These are phyloP conservation scores for Varroa destructor DNA, from an alignment of 1,140 invertebrate species.

Conservation along the genomic window DNA sequence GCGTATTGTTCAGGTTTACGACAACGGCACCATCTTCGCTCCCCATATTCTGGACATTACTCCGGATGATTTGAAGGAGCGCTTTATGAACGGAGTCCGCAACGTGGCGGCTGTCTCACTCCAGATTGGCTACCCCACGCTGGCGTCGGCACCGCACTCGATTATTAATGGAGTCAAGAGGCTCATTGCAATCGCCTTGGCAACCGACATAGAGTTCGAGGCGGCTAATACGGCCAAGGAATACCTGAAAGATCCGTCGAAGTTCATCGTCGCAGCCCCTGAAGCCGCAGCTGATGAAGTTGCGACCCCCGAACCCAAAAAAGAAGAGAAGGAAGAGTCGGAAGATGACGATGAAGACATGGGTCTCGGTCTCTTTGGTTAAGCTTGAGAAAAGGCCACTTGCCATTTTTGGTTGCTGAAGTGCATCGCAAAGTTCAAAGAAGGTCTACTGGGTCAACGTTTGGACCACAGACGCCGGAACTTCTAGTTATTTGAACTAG, in stretches of 20 bases:
- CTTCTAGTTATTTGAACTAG: no score
- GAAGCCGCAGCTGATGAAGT: slow-evolving; percentile 46
- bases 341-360: slow-evolving; percentile 86
- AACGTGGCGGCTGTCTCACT: slow-evolving; percentile 86
- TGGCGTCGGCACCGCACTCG: slow-evolving; percentile 90
- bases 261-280: slow-evolving; percentile 56
- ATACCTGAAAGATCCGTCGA: slow-evolving; percentile 66
- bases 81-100: slow-evolving; percentile 79
- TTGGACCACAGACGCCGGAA: no score
- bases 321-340: slow-evolving; percentile 54
- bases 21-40: slow-evolving; percentile 92
- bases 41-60: slow-evolving; percentile 96
- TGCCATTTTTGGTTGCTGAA: no score
- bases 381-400: slow-evolving; percentile 40
- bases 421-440: no score
- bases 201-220: slow-evolving; percentile 84
- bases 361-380: slow-evolving; percentile 90
- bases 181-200: slow-evolving; percentile 83
- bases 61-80: slow-evolving; percentile 75
- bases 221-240: slow-evolving; percentile 63
- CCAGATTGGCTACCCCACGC: slow-evolving; percentile 82
- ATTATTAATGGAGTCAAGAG: slow-evolving; percentile 97
- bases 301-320: slow-evolving; percentile 58
- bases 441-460: no score
- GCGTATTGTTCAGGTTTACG: slow-evolving; percentile 57